Base-by-base conservation (phyloP, 2,797 vertebrate genomes). In the Neosalanx taihuensis region DNA sequence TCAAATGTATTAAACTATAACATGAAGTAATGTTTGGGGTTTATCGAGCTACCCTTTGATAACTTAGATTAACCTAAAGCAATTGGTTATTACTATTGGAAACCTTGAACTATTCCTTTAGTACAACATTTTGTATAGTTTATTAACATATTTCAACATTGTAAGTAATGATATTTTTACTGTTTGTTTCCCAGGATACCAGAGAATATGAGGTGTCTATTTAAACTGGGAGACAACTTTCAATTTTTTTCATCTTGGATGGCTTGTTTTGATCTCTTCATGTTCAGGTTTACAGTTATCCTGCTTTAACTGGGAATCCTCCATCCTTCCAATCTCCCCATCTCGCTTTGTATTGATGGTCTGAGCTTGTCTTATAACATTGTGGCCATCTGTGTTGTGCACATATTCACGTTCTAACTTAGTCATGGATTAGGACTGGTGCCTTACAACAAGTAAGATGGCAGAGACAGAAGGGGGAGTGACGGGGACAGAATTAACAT, bases 141-240 rank as follows among this genome's bases (percentile, higher is more conserved):
- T 13, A 46, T 46, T 56, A 6, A 15, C 31, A 20, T 35, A 20
- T 51, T 58, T 6, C 26, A 64, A 41, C 35, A 30, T 65, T 12
- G 69, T 49, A 29, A 70, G 46, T 29, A 23, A 46, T n/a, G 9
- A 53, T 35, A 70, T 31, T 62, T 15, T 29, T 62, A 18, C 4
- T 53, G 18, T 4, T 17, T 33, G 76, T 13, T 60, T 61, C n/a
- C 69, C 88, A 96, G 95, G 95, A 96, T 83, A 96, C 95, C 29
- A 90, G 95, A 88, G 96, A 97, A 80, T 97, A 97, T 68, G 96
- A 97, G 87, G 96, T 97, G 61, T 97, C 96, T 84, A 97, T 97
- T 89, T 97, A 89, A 73, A 46, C 81, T 79, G 74, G 69, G 76
- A 80, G 79, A 70, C 62, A 81, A 82, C 84, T 87, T 80, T 81